phyloP scores from a whole-genome alignment of 53 echinoderm and acorn worm species.

The Antedon mediterranea region DNA sequence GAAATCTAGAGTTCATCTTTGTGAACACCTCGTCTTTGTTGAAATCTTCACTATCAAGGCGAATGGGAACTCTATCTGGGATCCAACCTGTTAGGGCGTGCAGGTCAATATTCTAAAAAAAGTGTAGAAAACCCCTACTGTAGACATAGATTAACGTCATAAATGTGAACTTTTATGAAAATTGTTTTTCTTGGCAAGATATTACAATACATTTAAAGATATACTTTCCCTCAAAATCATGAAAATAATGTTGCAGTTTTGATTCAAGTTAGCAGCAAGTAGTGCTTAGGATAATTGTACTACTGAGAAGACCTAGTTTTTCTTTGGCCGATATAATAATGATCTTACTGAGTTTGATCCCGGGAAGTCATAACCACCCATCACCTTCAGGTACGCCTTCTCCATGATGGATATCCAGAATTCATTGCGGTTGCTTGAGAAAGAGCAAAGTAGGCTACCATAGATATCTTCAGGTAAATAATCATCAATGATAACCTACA shows the following conservation, averaged over 20 bases:
- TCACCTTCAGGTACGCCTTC: slow-evolving; percentile 98
- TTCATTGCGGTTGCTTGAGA: slow-evolving; percentile 90
- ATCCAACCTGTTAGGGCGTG: slow-evolving; percentile 93
- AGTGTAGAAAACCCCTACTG: too few relatives aligned
- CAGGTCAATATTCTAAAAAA: slow-evolving; percentile 71
- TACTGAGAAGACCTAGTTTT: too few relatives aligned
- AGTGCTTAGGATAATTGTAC: too few relatives aligned
- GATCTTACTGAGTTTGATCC: slow-evolving; percentile 91
- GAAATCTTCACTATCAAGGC: slow-evolving; percentile 39
- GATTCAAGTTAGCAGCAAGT: too few relatives aligned
- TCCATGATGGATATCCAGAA: slow-evolving; percentile 92
- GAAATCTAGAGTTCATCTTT: slow-evolving; percentile 57
- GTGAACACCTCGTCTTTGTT: slow-evolving; percentile 63
- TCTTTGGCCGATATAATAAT: too few relatives aligned
- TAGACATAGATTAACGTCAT: too few relatives aligned
- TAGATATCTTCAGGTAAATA: slow-evolving; percentile 66
- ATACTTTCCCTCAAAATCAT: too few relatives aligned
- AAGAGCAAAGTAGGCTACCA: slow-evolving; percentile 80
- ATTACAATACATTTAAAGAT: too few relatives aligned
- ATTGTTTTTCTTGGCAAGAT: background rate
- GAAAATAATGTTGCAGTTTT: too few relatives aligned
- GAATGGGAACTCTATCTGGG: slow-evolving; percentile 67
- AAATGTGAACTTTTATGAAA: too few relatives aligned
- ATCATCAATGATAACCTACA: slow-evolving; percentile 81
- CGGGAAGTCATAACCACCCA: slow-evolving; percentile 98